Conservation (phyloP, 2,113 vertebrate species). For the Buteo buteo region DNA sequence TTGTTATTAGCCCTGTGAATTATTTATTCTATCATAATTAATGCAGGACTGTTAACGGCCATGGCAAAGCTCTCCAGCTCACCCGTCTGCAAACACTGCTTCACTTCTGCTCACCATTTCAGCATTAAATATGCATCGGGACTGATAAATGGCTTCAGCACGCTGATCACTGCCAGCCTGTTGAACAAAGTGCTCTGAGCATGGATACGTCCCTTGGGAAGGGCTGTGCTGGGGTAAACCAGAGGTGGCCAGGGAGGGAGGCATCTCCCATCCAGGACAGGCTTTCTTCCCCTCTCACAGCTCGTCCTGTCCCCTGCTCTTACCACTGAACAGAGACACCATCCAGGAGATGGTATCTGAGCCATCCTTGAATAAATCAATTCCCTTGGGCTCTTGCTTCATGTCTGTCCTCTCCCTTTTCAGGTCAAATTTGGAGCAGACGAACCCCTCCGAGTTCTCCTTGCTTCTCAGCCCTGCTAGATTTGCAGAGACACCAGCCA, state of each 20-base stretch:
- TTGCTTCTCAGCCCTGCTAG: not conserved
- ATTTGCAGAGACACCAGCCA: not conserved
- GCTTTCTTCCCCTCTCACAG: accelerated
- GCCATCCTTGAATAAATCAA: not conserved
- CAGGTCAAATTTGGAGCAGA: not conserved
- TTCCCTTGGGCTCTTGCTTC: not conserved
- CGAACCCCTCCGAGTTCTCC: not conserved
- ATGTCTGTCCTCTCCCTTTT: not conserved
- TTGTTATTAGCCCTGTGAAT: constrained; percentile 32
- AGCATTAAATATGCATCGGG: constrained; percentile 13
- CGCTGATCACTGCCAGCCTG: not conserved
- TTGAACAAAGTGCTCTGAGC: not conserved
- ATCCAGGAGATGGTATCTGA: not conserved
- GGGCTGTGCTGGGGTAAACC: not conserved
- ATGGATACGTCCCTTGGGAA: not conserved
- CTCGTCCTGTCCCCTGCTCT: not conserved
- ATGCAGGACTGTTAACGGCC: not conserved
- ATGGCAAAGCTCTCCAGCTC: not conserved
- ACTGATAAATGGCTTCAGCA: not conserved
- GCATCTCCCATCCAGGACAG: not conserved
- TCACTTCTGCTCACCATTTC: not conserved
- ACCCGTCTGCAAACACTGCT: not conserved
- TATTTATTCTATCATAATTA: constrained; percentile 40
- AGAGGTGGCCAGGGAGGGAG: not conserved
- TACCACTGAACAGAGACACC: not conserved